These are phyloP conservation scores for Rhagonycha lutea DNA, from an alignment of 2,888 invertebrate genomes.

Conservation along the genomic window DNA sequence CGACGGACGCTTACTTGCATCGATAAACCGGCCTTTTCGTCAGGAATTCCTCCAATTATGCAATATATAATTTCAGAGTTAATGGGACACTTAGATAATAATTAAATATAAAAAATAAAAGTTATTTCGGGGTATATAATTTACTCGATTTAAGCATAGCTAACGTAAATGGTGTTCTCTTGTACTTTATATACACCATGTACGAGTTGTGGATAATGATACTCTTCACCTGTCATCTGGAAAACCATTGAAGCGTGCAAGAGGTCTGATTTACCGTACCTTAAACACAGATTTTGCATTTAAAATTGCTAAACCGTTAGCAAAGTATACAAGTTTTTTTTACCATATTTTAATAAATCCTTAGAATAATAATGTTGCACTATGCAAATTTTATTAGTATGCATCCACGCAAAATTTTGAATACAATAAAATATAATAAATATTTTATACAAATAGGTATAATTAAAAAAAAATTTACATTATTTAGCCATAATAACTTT, in stretches of 20 bases:
- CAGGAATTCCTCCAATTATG: background rate
- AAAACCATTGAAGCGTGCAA: constrained; percentile 8
- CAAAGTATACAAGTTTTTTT: background rate
- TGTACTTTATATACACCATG: constrained; percentile 6
- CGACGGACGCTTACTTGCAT: background rate
- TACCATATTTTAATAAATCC: background rate
- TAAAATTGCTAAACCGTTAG: constrained; percentile 11
- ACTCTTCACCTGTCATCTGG: constrained; percentile 9
- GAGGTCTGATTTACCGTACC: constrained; percentile 10
- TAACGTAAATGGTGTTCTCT: background rate
- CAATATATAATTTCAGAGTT: background rate
- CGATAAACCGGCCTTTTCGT: background rate
- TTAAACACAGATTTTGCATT: constrained; percentile 2
- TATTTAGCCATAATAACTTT: background rate
- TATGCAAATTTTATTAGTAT: constrained; percentile 1
- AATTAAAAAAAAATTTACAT: background rate
- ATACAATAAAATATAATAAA: background rate
- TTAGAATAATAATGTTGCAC: background rate
- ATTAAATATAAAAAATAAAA: background rate
- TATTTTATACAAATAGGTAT: background rate
- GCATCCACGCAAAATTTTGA: background rate
- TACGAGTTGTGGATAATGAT: constrained; percentile 7
- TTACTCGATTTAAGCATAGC: background rate
- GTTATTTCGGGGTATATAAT: background rate
- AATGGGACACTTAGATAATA: background rate